Percentiles rank a stretch among this genome's conserved stretches.
These are phyloP conservation scores for Rhinoraja longicauda DNA, from an alignment of 2,797 vertebrate genomes.

Conservation along the genomic window DNA sequence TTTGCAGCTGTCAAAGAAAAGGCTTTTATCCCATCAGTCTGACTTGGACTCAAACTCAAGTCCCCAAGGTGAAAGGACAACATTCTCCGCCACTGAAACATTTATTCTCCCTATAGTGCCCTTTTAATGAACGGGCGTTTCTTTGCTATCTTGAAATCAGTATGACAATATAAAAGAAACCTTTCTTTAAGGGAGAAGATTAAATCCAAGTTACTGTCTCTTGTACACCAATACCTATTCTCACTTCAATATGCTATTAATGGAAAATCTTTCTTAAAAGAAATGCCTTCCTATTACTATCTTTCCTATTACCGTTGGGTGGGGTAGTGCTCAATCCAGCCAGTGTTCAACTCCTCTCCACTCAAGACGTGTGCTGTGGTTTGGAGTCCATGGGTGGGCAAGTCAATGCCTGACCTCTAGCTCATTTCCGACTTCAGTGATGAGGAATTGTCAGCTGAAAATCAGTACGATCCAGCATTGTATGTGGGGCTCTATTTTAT, in stretches of 20 bases:
- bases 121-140: not conserved
- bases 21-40: not conserved
- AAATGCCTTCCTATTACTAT: not conserved
- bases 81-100: not conserved
- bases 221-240: not conserved
- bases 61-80: conserved; percentile 26
- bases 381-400: no score
- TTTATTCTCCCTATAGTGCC: not conserved
- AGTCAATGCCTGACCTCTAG: no score
- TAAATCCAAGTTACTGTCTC: not conserved
- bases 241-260: not conserved
- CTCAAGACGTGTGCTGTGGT: no score
- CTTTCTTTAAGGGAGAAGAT: not conserved
- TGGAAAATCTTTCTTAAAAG: not conserved
- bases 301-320: not conserved
- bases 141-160: not conserved
- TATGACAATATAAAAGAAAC: not conserved
- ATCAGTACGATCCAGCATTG: not conserved
- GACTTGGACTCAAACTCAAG: conserved; percentile 1
- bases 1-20: conserved; percentile 25
- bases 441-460: no score
- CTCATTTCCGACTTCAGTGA: no score
- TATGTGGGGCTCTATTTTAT: not conserved
- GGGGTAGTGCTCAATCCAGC: no score
- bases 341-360: no score